Evolutionary conservation across 1,140 invertebrate genomes (phyloP).

Genomic region (Aporrectodea caliginosa): DNA sequence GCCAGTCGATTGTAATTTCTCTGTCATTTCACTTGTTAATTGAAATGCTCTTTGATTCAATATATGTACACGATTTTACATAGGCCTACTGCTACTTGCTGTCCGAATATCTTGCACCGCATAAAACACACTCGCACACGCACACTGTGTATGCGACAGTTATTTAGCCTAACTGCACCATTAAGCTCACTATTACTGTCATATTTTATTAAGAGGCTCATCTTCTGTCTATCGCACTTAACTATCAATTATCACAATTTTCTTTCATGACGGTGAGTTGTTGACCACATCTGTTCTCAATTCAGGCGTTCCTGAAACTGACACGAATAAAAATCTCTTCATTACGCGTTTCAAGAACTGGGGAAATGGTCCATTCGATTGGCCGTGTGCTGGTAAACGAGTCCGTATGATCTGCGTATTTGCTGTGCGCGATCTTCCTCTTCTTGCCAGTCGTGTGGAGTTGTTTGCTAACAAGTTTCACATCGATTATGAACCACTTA

Average conservation of each 20-base stretch:
- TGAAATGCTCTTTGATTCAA: no score
- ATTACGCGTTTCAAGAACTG: constrained; percentile 33
- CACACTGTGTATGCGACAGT: neutral
- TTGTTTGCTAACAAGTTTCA: constrained; percentile 54
- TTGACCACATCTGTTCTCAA: neutral
- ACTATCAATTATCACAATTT: neutral
- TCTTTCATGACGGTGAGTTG: neutral
- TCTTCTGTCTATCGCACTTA: neutral
- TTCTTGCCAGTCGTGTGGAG: constrained; percentile 34
- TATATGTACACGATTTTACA: no score
- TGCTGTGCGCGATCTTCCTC: constrained; percentile 40
- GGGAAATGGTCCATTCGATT: constrained; percentile 25
- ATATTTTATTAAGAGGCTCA: neutral
- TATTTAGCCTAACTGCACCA: neutral
- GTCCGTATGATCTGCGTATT: constrained; percentile 40
- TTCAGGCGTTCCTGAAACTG: constrained; percentile 22
- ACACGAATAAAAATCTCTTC: constrained; percentile 22
- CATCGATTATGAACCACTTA: constrained; percentile 39
- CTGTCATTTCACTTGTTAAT: no score
- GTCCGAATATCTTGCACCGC: no score
- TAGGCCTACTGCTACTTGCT: no score
- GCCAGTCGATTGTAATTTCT: no score
- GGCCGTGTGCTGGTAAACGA: constrained; percentile 27
- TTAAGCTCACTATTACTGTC: neutral
- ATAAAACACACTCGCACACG: neutral